A percentile compares a stretch with the other conserved stretches of the same genome.
phyloP scores from a whole-genome alignment of 2,888 invertebrate species.

The Lasius platythorax region DNA sequence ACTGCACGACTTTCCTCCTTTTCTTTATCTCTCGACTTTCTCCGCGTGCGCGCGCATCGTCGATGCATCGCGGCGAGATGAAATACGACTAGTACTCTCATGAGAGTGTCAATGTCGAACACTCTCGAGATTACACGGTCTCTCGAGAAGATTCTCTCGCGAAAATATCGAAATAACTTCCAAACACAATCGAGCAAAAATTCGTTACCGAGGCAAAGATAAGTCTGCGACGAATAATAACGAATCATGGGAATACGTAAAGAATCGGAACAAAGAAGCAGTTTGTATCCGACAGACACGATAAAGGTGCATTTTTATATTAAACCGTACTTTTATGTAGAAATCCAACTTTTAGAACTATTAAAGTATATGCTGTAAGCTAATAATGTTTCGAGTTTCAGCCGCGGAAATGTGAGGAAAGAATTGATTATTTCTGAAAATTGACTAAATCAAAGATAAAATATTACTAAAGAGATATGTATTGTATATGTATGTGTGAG shows the following conservation, averaged over 20 bases:
- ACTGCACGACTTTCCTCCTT: slow-evolving; percentile 56
- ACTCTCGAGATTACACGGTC: slow-evolving; percentile 27
- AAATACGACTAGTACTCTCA: slow-evolving; percentile 65
- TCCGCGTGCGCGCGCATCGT: slow-evolving; percentile 49
- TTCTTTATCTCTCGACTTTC: slow-evolving; percentile 49
- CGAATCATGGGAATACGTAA: neutral
- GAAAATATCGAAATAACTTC: slow-evolving; percentile 13
- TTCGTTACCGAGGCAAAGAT: neutral
- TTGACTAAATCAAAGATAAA: neutral
- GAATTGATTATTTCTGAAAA: neutral
- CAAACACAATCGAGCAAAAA: slow-evolving; percentile 15
- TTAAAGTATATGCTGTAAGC: neutral
- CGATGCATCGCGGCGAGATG: slow-evolving; percentile 58
- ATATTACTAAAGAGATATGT: neutral
- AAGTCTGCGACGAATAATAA: neutral
- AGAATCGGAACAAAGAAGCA: neutral
- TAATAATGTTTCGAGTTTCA: neutral
- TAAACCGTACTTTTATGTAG: neutral
- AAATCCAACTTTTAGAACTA: neutral
- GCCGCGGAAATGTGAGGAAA: neutral
- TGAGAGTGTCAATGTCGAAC: slow-evolving; percentile 53
- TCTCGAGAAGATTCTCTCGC: slow-evolving; percentile 21
- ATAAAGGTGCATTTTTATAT: neutral
- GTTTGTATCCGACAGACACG: neutral
- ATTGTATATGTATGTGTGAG: neutral